Evolutionary conservation across 2,113 vertebrate species (phyloP).

Genomic region (Chionis minor): DNA sequence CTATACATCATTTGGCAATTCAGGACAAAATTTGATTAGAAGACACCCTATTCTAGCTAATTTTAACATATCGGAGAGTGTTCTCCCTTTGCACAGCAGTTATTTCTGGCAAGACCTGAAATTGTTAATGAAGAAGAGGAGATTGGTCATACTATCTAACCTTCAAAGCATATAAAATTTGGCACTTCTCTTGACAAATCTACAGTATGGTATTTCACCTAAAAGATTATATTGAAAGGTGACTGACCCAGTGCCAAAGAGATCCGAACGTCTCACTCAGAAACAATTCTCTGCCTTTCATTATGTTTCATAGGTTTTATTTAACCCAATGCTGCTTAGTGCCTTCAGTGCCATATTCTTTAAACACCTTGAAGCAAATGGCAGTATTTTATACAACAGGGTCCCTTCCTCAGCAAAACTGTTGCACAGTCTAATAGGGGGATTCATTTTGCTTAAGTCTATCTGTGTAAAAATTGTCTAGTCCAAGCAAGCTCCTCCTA

Average conservation of each 20-base stretch:
- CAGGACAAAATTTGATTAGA: slow-evolving; percentile 55
- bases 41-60: slow-evolving; percentile 59
- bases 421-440: background rate
- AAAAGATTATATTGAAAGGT: background rate
- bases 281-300: background rate
- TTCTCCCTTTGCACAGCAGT: slow-evolving; percentile 12
- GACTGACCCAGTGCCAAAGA: background rate
- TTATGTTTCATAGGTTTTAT: background rate
- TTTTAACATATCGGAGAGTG: slow-evolving; percentile 21
- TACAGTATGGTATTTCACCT: background rate
- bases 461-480: background rate
- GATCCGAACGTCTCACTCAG: background rate
- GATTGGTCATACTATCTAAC: background rate
- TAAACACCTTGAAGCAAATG: background rate
- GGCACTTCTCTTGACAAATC: slow-evolving; percentile 13
- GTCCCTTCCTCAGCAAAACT: background rate
- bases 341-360: background rate
- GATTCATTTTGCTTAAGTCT: background rate
- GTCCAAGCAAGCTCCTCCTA: background rate
- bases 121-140: slow-evolving; percentile 4
- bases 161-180: background rate
- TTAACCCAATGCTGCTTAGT: background rate
- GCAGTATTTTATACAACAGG: background rate
- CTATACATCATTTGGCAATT: slow-evolving; percentile 69
- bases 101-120: slow-evolving; percentile 39